Conservation (phyloP, 2,113 vertebrate genomes). For the Rattus rattus region DNA sequence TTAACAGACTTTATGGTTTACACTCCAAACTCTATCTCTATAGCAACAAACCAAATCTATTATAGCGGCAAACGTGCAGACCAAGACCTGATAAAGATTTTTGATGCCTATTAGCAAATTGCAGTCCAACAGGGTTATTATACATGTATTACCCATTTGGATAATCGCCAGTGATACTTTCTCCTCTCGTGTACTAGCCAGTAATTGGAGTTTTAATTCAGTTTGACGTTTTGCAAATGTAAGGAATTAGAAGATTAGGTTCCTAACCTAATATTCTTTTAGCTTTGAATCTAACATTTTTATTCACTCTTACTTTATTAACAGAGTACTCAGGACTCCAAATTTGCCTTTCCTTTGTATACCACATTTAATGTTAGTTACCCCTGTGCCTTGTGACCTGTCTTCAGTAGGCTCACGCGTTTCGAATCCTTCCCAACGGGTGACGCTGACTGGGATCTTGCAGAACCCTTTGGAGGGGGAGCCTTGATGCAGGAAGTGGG, state of each 20-base stretch:
- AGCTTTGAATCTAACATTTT: neutral
- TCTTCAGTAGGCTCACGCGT: neutral
- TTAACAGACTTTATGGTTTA: slow-evolving; percentile 14
- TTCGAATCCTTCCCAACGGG: neutral
- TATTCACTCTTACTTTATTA: neutral
- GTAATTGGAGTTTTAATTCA: neutral
- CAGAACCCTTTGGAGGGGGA: neutral
- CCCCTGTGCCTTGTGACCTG: neutral
- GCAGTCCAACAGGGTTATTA: neutral
- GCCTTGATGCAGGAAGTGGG: neutral
- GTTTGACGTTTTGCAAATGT: slow-evolving; percentile 42
- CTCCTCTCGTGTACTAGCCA: neutral
- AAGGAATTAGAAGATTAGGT: neutral
- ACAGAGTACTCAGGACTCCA: neutral
- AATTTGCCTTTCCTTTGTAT: slow-evolving; percentile 21
- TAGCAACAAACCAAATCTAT: neutral
- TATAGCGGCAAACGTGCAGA: neutral
- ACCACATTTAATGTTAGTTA: neutral
- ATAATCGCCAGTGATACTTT: neutral
- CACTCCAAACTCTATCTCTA: neutral
- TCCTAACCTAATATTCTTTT: neutral
- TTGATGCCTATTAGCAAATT: neutral
- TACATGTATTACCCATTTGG: neutral
- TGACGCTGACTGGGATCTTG: neutral
- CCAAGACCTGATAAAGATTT: neutral